phyloP scores from a whole-genome alignment of 2,113 vertebrate species.

The Oreochromis spilurus region DNA sequence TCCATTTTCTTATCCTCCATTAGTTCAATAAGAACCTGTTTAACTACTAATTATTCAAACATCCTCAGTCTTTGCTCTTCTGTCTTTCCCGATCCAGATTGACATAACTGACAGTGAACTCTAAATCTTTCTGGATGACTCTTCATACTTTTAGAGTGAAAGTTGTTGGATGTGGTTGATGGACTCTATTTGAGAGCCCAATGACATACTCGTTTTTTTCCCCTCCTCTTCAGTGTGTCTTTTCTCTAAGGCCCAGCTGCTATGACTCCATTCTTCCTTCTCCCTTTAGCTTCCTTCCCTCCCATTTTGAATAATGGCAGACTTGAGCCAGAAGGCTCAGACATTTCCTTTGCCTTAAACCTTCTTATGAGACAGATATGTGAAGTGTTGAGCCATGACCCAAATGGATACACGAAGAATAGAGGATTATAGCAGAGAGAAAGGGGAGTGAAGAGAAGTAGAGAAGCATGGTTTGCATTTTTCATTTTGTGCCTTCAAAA shows the following conservation, averaged over 20 bases:
- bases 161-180: neutral
- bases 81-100: neutral
- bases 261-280: neutral
- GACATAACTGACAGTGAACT: neutral
- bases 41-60: neutral
- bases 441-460: neutral
- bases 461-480: neutral
- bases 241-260: neutral
- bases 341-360: constrained; percentile 8
- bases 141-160: neutral
- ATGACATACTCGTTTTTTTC: neutral
- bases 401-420: constrained; percentile 10
- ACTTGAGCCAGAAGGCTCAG: neutral
- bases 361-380: constrained; percentile 8
- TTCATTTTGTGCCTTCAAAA: neutral
- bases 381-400: constrained; percentile 22
- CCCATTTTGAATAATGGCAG: neutral
- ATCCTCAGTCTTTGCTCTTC: neutral
- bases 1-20: neutral
- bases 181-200: neutral
- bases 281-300: neutral
- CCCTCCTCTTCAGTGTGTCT: neutral
- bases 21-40: neutral
- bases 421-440: constrained; percentile 10
- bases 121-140: neutral